Conservation (phyloP, 2,888 invertebrate species). For the Alloplasta piceator region DNA sequence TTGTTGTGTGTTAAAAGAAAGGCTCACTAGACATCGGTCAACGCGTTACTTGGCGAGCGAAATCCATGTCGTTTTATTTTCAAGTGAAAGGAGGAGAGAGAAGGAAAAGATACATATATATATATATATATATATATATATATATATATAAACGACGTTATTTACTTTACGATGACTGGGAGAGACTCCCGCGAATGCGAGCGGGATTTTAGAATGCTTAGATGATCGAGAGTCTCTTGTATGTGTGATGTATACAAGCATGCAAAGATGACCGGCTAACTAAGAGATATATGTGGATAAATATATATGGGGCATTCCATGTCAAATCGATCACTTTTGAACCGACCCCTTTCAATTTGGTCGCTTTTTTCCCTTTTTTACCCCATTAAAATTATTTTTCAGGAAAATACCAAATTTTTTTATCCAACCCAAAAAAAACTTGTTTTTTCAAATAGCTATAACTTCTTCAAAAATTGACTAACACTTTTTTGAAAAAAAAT, state of each 20-base stretch:
- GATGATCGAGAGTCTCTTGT: constrained; percentile 26
- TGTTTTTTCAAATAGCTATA: too few relatives aligned
- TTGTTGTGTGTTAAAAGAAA: constrained; percentile 2
- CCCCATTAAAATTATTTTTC: too few relatives aligned
- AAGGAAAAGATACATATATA: not conserved
- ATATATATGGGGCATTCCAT: not conserved
- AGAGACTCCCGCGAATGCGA: constrained; percentile 13
- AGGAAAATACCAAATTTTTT: too few relatives aligned
- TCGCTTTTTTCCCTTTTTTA: too few relatives aligned
- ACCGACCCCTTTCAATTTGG: too few relatives aligned
- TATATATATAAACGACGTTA: too few relatives aligned
- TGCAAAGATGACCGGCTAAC: constrained; percentile 33
- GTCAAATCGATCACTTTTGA: too few relatives aligned
- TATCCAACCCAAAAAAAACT: too few relatives aligned
- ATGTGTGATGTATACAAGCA: not conserved
- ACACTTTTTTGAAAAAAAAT: too few relatives aligned
- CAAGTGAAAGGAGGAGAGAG: constrained; percentile 58
- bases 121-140: too few relatives aligned
- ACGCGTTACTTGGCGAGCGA: constrained; percentile 23
- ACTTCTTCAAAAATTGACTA: too few relatives aligned
- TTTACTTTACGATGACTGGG: constrained; percentile 44
- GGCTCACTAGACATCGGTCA: constrained; percentile 23
- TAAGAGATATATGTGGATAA: constrained; percentile 5
- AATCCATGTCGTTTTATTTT: constrained; percentile 63
- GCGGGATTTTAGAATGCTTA: constrained; percentile 50